Evolutionary conservation across 2,113 vertebrate genomes (phyloP), one percentile per base, ranked within the genome.

Genomic region (Muntiacus muntjak): DNA sequence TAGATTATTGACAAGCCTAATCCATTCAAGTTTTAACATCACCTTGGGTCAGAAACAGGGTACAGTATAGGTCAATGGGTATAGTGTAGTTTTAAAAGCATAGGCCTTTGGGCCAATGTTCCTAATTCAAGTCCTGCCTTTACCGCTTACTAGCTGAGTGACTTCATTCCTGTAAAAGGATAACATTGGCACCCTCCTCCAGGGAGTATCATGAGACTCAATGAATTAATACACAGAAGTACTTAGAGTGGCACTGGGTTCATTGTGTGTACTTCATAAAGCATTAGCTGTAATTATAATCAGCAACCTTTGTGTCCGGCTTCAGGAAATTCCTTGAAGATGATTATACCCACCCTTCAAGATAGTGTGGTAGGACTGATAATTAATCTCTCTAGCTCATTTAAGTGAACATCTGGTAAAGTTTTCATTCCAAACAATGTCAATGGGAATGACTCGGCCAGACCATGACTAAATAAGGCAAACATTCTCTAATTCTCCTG

Each of bases 381-480:
- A 87, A 92, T 96, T 97, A 97, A 98, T 98, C 95, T 98, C 89
- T 71, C 57, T 78, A 93, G 93, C 94, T 96, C 93, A 83, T 81
- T 98, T 92, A 87, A 94, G 86, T 82, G 94, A 97, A 98, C 97
- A 98, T 98, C 97, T 98, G 98, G 98, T 97, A 96, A 97, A 97
- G 91, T 97, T 98, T 98, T 97, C 89, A 95, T 95, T 98, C 97
- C 96, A 98, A 98, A 98, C 91, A 93, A 47, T 98, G 96, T 98
- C 91, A 97, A 89, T 94, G 6, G 67, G 71, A 94, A 95, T 89
- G 86, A 95, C 93, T 95, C 21, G 45, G 93, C 78, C 97, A 97
- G 95, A 58, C 74, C 89, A 95, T 98, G 98, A 98, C 97, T 98
- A 98, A 98, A 98, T 97, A 98, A 98, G 97, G 97, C 93, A 98